Percentiles rank a stretch among this genome's conserved stretches.
Evolutionary conservation across 37 sponge, comb jelly and placozoan genomes (phyloP).

Genomic region (Aplysina aerophoba): DNA sequence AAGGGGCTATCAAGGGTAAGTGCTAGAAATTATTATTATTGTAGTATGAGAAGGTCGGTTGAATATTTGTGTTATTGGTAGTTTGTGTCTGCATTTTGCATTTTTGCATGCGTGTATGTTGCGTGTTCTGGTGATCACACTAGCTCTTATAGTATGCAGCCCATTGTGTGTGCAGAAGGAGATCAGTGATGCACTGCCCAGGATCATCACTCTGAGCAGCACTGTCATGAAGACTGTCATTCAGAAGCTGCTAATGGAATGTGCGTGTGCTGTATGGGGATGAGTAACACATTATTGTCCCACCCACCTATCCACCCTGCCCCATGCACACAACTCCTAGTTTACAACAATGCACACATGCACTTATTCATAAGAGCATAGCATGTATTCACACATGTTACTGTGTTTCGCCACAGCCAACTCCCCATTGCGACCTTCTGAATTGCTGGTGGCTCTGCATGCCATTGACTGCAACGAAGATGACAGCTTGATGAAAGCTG

Average conservation of each 20-base stretch:
- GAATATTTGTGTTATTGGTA: not conserved
- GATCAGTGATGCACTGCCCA: conserved; percentile 85
- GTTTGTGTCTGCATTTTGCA: not conserved
- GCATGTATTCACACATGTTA: not conserved
- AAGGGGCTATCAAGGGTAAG: conserved; percentile 96
- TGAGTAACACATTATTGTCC: not conserved
- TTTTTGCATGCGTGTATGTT: too few species aligned
- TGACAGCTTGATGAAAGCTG: conserved; percentile 87
- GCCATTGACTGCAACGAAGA: conserved; percentile 88
- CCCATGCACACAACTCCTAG: not conserved
- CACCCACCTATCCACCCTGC: not conserved
- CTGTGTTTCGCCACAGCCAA: not conserved
- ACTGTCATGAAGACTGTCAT: conserved; percentile 88
- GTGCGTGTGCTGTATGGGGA: conserved; percentile 27
- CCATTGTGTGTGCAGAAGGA: conserved; percentile 90
- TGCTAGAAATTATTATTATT: too few species aligned
- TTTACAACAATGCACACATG: not conserved
- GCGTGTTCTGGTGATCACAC: not conserved
- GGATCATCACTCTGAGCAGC: conserved; percentile 84
- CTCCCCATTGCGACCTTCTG: conserved; percentile 86
- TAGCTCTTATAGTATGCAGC: too few species aligned
- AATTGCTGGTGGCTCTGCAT: conserved; percentile 94
- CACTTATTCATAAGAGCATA: not conserved
- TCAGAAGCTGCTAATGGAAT: conserved; percentile 74
- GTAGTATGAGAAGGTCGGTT: too few species aligned